Base-by-base conservation (phyloP, 2,888 invertebrate species). In the Cantharis nigra region DNA sequence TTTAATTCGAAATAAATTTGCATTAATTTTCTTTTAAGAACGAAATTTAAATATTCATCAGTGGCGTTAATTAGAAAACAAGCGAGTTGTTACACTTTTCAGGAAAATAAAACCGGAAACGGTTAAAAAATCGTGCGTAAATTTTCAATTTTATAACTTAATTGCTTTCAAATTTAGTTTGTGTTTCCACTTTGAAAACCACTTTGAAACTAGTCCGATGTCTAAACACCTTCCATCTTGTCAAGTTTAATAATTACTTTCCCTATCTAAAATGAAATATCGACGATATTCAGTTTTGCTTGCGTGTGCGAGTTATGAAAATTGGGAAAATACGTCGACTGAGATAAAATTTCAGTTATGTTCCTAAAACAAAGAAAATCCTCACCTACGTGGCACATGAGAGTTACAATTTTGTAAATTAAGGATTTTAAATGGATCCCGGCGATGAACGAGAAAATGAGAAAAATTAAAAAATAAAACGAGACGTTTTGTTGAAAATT, bases 201-300 rank as follows among this genome's bases (percentile, higher is more conserved):
- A 26, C 26, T 67, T 26, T 26, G 65, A 67, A 67, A 67, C 65
- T 67, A 67, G 26, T 67, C 20, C 23, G 65, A 67, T 67, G 65
- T 67, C 20, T 26, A 26, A 20, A 67, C 65, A 67, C 65, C 65
- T 67, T 67, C 49, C 18, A 67, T 20, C 65, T 67, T 67, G 65
- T 67, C 65, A 67, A 67, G 65, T 20, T 23, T 67, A 67, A 67
- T 67, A 67, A 67, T 67, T 67, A 67, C 26, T 67, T 67, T 67
- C 65, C 20, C 26, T 20, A 67, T 67, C 65, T 67, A 67, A 67
- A 67, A 67, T 67, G 65, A 67, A 67, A 67, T 67, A 67, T 67
- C 65, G 65, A 67, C 65, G 23, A 23, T 67, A 18, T 23, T 67
- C n/a, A 23, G 26, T 67, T 67, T 67, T 67, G 65, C 65, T 67